Conservation (phyloP, 2,113 vertebrate species). For the Agapornis roseicollis region DNA sequence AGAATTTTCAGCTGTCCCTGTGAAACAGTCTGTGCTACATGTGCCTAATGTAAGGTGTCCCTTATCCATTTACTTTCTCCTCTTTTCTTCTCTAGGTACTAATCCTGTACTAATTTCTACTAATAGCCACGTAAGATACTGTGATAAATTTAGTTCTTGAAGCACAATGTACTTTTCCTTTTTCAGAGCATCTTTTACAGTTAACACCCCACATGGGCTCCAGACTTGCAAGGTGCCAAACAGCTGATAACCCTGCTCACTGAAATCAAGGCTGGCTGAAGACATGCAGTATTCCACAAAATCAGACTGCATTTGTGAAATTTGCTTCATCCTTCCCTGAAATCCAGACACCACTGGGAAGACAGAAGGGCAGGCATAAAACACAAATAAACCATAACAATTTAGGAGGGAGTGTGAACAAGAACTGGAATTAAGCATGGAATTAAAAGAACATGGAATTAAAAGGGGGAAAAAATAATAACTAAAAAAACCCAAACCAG, state of each 20-base stretch:
- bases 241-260: not conserved
- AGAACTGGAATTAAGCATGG: not conserved
- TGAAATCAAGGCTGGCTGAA: not conserved
- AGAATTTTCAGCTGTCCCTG: slow-evolving; percentile 73
- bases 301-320: not conserved
- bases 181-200: not conserved
- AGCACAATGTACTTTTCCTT: not conserved
- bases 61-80: not conserved
- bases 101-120: not conserved
- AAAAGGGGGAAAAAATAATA: not conserved
- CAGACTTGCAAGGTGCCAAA: not conserved
- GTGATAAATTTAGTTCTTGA: not conserved
- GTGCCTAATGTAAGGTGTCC: not conserved
- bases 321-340: not conserved
- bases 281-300: not conserved
- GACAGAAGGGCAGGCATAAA: not conserved
- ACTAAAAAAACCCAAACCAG: not conserved
- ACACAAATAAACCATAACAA: not conserved
- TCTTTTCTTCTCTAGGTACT: not conserved
- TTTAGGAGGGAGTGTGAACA: not conserved
- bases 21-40: not conserved
- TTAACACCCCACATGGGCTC: not conserved
- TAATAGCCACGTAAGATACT: not conserved
- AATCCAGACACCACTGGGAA: not conserved
- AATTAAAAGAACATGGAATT: not conserved